Conservation (phyloP, 2,888 invertebrate species). For the Diarsia mendica region DNA sequence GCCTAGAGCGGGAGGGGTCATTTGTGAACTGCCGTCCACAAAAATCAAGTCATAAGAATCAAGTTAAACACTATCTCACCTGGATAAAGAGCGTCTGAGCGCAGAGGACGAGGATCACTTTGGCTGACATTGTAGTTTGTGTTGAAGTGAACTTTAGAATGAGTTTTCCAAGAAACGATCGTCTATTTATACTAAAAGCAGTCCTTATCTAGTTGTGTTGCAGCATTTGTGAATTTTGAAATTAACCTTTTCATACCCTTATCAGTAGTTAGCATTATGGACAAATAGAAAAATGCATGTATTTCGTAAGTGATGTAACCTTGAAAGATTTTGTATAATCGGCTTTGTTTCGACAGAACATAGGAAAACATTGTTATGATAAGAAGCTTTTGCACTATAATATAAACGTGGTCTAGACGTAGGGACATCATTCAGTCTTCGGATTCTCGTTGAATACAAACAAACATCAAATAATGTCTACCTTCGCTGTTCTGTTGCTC, state of each 20-base stretch:
- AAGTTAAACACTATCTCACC: conserved; percentile 17
- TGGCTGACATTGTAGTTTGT: conserved; percentile 21
- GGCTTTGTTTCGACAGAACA: too few species aligned
- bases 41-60: too few species aligned
- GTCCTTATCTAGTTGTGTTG: conserved; percentile 4
- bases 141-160: background rate
- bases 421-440: background rate
- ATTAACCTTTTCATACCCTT: background rate
- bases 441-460: background rate
- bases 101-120: conserved; percentile 23
- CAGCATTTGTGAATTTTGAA: conserved; percentile 13
- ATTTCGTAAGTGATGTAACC: background rate
- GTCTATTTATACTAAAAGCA: background rate
- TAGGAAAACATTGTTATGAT: background rate
- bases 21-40: too few species aligned
- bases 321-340: background rate
- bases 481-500: conserved; percentile 13
- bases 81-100: conserved; percentile 17
- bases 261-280: conserved; percentile 18
- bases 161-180: background rate
- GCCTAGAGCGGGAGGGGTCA: too few species aligned
- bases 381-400: background rate
- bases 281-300: background rate
- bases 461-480: background rate
- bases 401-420: background rate